These are phyloP conservation scores for Orius insidiosus DNA, from an alignment of 1,140 invertebrate genomes.

Conservation along the genomic window DNA sequence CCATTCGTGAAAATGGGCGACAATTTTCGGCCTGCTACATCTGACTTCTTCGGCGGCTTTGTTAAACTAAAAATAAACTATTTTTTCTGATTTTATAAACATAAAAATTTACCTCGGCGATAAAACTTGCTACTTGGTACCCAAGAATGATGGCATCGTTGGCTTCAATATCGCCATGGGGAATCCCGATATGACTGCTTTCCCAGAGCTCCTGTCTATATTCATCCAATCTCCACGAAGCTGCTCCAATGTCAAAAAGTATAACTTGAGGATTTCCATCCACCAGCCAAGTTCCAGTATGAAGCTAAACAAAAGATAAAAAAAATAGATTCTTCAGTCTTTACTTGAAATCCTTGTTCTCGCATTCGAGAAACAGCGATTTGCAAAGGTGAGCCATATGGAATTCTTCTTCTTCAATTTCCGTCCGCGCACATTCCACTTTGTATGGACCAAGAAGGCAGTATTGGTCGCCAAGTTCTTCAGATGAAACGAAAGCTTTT, in stretches of 20 bases:
- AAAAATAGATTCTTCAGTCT: too few species aligned
- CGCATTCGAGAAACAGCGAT: constrained; percentile 69
- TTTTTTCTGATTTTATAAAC: background rate
- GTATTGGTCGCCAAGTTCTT: constrained; percentile 97
- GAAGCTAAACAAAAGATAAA: constrained; percentile 37
- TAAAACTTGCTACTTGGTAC: constrained; percentile 87
- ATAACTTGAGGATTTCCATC: constrained; percentile 98
- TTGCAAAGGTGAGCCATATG: constrained; percentile 53
- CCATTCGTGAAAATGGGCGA: constrained; percentile 98
- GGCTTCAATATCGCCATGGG: constrained; percentile 86
- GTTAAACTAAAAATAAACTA: constrained; percentile 39
- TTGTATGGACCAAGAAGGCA: constrained; percentile 89
- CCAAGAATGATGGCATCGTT: constrained; percentile 96
- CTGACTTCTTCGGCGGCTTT: constrained; percentile 39
- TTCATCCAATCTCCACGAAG: constrained; percentile 87
- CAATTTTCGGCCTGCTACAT: constrained; percentile 49
- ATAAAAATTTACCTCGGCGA: constrained; percentile 47
- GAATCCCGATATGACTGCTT: constrained; percentile 73
- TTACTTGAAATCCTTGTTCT: constrained; percentile 76
- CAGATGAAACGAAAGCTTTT: constrained; percentile 92
- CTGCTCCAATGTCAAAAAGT: constrained; percentile 93
- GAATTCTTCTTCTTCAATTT: constrained; percentile 89
- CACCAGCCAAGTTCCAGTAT: constrained; percentile 94
- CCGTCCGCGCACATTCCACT: constrained; percentile 79
- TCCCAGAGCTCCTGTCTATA: constrained; percentile 92